Evolutionary conservation across 2,888 invertebrate genomes (phyloP).

Genomic region (Physocephala rufipes): DNA sequence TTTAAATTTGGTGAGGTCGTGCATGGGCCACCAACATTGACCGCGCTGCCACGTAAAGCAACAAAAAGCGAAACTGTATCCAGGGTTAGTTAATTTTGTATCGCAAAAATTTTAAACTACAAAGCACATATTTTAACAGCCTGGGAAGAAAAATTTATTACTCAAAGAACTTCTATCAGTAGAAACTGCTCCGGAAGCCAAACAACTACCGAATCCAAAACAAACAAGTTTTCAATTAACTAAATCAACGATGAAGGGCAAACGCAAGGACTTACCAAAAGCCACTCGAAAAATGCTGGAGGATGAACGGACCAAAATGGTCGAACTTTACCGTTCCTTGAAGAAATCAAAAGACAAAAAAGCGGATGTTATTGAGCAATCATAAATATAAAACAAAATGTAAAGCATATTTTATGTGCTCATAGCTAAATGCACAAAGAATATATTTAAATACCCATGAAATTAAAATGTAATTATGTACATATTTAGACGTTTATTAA

Average conservation of each 20-base stretch:
- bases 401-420: too few species aligned
- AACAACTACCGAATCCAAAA: not conserved
- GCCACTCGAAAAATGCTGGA: constrained; percentile 71
- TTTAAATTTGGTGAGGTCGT: constrained; percentile 80
- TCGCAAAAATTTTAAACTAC: constrained; percentile 22
- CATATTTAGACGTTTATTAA: too few species aligned
- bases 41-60: constrained; percentile 68
- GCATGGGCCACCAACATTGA: constrained; percentile 76
- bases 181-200: constrained; percentile 41
- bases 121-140: constrained; percentile 65
- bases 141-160: constrained; percentile 72
- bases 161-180: constrained; percentile 68
- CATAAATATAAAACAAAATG: too few species aligned
- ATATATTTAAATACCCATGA: too few species aligned
- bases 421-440: too few species aligned
- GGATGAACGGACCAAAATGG: constrained; percentile 69
- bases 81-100: constrained; percentile 58
- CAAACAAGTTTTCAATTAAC: constrained; percentile 34
- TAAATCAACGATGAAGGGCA: constrained; percentile 68
- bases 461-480: too few species aligned
- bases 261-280: constrained; percentile 71
- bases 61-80: constrained; percentile 62
- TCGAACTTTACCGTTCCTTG: constrained; percentile 70
- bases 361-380: not conserved
- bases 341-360: constrained; percentile 63